A percentile compares a stretch with the other conserved stretches of the same genome.
phyloP scores from a whole-genome alignment of 2,888 invertebrate species.

The Isotomurus palustris region DNA sequence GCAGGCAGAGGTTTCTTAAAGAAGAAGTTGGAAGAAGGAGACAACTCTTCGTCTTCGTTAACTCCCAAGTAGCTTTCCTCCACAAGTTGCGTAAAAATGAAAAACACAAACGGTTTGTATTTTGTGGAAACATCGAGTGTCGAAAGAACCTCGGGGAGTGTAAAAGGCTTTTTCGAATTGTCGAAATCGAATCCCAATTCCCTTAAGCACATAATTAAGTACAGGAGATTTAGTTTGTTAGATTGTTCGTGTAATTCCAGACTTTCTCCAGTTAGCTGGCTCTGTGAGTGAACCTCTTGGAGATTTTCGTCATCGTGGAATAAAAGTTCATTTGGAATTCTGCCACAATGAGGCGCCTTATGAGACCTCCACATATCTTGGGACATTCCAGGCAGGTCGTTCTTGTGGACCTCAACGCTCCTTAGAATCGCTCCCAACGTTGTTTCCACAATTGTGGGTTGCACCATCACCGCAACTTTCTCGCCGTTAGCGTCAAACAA shows the following conservation, averaged over 20 bases:
- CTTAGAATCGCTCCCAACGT: not conserved
- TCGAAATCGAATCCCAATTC: not conserved
- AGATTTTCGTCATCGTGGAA: not conserved
- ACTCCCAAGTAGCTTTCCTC: conserved; percentile 4
- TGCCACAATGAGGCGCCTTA: not conserved
- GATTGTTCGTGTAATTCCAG: not conserved
- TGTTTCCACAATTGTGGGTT: conserved; percentile 3
- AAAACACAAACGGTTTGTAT: conserved; percentile 10
- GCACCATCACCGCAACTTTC: conserved; percentile 5
- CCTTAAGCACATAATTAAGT: not conserved
- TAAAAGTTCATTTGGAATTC: not conserved
- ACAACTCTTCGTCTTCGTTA: not conserved
- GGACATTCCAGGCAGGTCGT: conserved; percentile 4
- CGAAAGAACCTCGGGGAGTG: not conserved
- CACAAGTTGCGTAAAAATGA: conserved; percentile 12
- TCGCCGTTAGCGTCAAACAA: conserved; percentile 2
- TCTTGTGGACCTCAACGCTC: not conserved
- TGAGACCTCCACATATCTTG: conserved; percentile 10
- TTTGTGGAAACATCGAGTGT: conserved; percentile 5
- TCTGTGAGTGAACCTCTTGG: not conserved
- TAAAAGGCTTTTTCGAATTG: not conserved
- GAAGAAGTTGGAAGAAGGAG: too few species aligned
- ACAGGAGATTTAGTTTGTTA: not conserved
- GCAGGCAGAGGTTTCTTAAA: not conserved
- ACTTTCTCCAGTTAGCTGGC: not conserved